These are phyloP conservation scores for Callipepla californica DNA, from an alignment of 2,113 vertebrate genomes.

Conservation along the genomic window DNA sequence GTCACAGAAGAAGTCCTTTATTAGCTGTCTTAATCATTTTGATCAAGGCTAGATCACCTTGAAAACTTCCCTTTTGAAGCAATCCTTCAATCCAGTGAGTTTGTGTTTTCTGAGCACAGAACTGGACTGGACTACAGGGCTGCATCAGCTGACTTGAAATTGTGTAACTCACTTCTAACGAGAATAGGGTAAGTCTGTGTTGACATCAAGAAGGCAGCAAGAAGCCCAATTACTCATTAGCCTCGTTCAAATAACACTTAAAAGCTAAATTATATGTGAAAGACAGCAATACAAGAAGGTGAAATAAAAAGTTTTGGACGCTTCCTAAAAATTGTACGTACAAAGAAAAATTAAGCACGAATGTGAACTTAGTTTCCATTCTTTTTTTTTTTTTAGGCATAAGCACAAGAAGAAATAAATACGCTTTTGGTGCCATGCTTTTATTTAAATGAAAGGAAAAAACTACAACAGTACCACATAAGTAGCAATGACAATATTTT, in stretches of 20 bases:
- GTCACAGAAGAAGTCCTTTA: not conserved
- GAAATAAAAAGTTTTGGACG: not conserved
- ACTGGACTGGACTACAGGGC: not conserved
- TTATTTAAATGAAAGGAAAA: constrained; percentile 90
- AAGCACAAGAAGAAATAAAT: constrained; percentile 40
- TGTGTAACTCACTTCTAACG: not conserved
- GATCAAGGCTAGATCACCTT: not conserved
- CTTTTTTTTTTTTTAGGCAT: not conserved
- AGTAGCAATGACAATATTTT: constrained; percentile 83
- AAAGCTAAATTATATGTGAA: not conserved
- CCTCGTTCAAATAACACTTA: not conserved
- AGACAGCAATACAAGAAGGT: not conserved
- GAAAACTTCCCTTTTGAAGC: not conserved
- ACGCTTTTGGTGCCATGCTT: constrained; percentile 90
- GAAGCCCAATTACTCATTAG: not conserved
- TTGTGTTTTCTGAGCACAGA: not conserved
- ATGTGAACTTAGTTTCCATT: not conserved
- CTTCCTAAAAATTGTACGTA: not conserved
- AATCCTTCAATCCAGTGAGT: not conserved
- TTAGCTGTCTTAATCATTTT: not conserved
- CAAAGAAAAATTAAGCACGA: not conserved
- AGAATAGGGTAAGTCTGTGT: not conserved
- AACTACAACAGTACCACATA: constrained; percentile 81
- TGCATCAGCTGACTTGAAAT: not conserved
- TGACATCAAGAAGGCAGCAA: not conserved